Percentiles rank a stretch among this genome's conserved stretches.
Conservation (phyloP, 92 coral and sea anemone species). For the Porites lobata region DNA sequence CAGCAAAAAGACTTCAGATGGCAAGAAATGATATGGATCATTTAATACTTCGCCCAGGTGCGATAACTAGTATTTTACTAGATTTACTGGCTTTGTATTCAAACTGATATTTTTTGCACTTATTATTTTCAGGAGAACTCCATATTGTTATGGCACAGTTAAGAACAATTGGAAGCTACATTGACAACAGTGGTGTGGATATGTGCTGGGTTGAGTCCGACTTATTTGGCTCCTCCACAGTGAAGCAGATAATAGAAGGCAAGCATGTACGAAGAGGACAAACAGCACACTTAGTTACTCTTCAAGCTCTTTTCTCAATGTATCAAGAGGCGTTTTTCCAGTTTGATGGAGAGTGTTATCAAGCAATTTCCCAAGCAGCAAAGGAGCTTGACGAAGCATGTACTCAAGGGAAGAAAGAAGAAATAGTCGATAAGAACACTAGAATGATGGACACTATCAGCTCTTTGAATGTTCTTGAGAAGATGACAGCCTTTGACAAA, state of each 20-base stretch:
- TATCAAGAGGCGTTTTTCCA: constrained; percentile 14
- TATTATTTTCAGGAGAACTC: constrained; percentile 24
- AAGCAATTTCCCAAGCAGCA: constrained; percentile 38
- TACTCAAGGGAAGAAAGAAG: not conserved
- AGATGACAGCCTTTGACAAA: constrained; percentile 10
- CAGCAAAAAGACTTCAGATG: constrained; percentile 61
- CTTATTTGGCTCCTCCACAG: constrained; percentile 66
- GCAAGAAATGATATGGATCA: constrained; percentile 40
- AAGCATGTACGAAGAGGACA: constrained; percentile 65
- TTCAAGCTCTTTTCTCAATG: constrained; percentile 62
- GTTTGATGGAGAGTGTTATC: not conserved
- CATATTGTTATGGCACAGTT: constrained; percentile 78
- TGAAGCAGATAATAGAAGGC: constrained; percentile 74
- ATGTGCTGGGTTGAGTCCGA: constrained; percentile 75
- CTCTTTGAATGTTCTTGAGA: constrained; percentile 2
- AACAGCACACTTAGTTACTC: constrained; percentile 67
- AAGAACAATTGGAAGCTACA: constrained; percentile 51
- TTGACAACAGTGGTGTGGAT: constrained; percentile 68
- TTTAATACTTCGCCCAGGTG: constrained; percentile 58
- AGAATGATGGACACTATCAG: constrained; percentile 3
- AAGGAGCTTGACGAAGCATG: constrained; percentile 46
- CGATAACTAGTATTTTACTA: too few species aligned
- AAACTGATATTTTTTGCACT: too few species aligned
- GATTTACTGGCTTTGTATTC: too few species aligned
- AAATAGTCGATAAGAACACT: not conserved